Evolutionary conservation across 2,888 invertebrate species (phyloP), one percentile per base, ranked within the genome.

Genomic region (Neelides folsomi): DNA sequence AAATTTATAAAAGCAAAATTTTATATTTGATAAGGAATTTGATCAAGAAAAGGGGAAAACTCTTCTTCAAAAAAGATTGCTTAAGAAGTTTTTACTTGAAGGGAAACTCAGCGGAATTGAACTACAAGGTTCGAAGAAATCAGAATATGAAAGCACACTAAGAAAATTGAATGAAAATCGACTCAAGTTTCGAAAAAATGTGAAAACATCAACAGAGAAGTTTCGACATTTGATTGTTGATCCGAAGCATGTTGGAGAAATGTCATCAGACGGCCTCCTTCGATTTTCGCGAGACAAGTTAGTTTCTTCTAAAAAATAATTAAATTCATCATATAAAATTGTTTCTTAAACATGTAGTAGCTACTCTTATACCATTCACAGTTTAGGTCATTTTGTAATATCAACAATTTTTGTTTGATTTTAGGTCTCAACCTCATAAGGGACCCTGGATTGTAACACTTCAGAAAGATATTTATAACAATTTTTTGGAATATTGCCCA

Each of bases 361-460:
- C n/a, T n/a, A n/a, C n/a, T n/a, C n/a, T n/a, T n/a, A n/a, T n/a
- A n/a, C n/a, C n/a, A n/a, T n/a, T n/a, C n/a, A n/a, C n/a, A n/a
- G n/a, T n/a, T n/a, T n/a, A n/a, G n/a, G n/a, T n/a, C n/a, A n/a
- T n/a, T n/a, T 51, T 36, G 15, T 49, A 8, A 13, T 48, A n/a
- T 18, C 13, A 45, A 48, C n/a, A n/a, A n/a, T 13, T n/a, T 5
- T 10, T 43, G 27, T 27, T 3, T 5, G 7, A 5, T 27, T 27
- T 27, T 27, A 27, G 70, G 35, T 55, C 62, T 13, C 75, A 81
- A 50, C 75, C 74, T 0, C 66, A 70, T 1, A 74, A 77, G 62
- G 92, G 90, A 0, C 92, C 93, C 0, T 93, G 92, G 92, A 79
- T 76, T 59, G 74, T 87, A 1, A 83, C 81, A 0, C 72, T 90